These are phyloP conservation scores for Chiloscyllium plagiosum DNA, from an alignment of 2,113 vertebrate species.

Conservation along the genomic window DNA sequence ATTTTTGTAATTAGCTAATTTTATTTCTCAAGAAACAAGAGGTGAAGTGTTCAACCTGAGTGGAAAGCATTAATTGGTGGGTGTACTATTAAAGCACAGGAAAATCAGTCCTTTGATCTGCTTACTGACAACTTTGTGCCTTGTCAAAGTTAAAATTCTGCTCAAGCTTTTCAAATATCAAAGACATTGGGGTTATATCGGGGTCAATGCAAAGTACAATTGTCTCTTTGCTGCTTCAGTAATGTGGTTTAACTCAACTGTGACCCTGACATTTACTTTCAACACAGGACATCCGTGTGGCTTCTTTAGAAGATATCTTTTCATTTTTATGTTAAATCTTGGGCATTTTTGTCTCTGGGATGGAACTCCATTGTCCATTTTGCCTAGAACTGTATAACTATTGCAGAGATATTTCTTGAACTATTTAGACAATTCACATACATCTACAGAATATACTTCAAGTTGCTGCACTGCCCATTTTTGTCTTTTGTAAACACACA, in stretches of 20 bases:
- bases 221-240: not conserved
- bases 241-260: not conserved
- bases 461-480: slow-evolving; percentile 25
- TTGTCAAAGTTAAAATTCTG: not conserved
- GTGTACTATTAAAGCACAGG: not conserved
- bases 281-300: not conserved
- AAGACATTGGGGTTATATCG: not conserved
- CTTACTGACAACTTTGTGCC: not conserved
- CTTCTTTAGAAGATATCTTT: not conserved
- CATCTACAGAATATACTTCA: not conserved
- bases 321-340: not conserved
- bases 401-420: not conserved
- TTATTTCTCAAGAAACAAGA: not conserved
- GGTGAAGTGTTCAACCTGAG: not conserved
- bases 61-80: not conserved
- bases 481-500: not conserved
- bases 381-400: not conserved
- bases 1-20: no score
- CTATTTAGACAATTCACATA: not conserved
- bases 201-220: not conserved
- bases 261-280: not conserved
- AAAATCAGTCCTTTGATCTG: not conserved
- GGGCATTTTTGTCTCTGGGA: not conserved
- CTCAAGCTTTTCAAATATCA: not conserved
- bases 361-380: not conserved